Base-by-base conservation (phyloP, 2,888 invertebrate genomes). In the Sarcophaga rosellei region DNA sequence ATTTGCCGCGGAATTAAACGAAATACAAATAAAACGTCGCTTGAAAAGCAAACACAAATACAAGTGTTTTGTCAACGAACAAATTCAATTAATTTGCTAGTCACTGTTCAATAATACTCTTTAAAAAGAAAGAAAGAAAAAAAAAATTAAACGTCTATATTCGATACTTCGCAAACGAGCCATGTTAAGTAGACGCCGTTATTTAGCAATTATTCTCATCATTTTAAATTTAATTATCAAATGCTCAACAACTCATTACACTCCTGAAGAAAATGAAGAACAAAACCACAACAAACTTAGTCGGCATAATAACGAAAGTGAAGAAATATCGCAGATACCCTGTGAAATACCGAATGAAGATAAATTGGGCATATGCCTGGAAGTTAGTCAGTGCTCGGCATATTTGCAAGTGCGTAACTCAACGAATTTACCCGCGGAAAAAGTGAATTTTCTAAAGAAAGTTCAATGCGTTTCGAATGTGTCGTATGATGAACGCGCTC, bases 331-430 rank as follows among this genome's bases (percentile, higher is more conserved):
- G 5, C 73, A 8, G 12, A 61, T 86, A 59, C 72, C 86, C 23
- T 93, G 93, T 82, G 91, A 91, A 68, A 93, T 93, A 88, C 93
- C 93, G 65, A 93, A 93, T 85, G 93, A 93, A 85, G 89, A 90
- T 53, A 91, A 91, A 85, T 89, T 89, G 17, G 93, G 93, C 62
- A 78, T 90, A 45, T 93, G 93, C 81, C 83, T 91, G 25, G 84
- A 88, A 83, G 91, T 91, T 20, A 89, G 90, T 63, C 84, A 89
- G 47, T 93, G 93, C 83, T 84, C 88, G 63, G 91, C 92, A 44
- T 93, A 92, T 88, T 85, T 91, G n/a, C 91, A 91, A 85, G 90
- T 93, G 84, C 90, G 91, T 70, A 92, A 91, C 88, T 88, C 88
- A 53, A 88, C 90, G 53, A 90, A 91, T 81, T 86, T 92, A 66